Conservation (phyloP, 30 jellyfish, hydroid and myxozoan species). For the Catostylus mosaicus region DNA sequence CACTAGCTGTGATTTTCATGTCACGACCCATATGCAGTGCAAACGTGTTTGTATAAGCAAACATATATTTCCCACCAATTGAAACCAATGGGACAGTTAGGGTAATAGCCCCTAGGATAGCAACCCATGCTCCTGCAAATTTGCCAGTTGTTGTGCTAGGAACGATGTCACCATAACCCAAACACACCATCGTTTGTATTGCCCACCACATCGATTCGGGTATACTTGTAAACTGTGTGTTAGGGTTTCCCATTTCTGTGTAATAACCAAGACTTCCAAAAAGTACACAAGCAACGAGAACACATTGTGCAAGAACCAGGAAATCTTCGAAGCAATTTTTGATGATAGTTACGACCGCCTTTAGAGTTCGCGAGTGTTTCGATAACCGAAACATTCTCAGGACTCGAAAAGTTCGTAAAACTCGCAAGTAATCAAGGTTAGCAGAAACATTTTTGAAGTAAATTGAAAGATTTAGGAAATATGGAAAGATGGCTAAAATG, state of each 20-base stretch:
- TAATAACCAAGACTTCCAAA: constrained; percentile 68
- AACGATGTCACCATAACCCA: constrained; percentile 88
- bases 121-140: constrained; percentile 64
- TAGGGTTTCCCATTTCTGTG: constrained; percentile 48
- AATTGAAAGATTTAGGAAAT: constrained; percentile 22
- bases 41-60: constrained; percentile 49
- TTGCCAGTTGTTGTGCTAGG: constrained; percentile 75
- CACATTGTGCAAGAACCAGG: constrained; percentile 40
- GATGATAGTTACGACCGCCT: constrained; percentile 36
- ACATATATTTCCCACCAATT: constrained; percentile 71
- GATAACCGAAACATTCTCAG: constrained; percentile 70
- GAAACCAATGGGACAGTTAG: constrained; percentile 72
- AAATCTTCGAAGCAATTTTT: constrained; percentile 46
- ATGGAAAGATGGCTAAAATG: constrained; percentile 57
- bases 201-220: constrained; percentile 99
- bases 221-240: constrained; percentile 68
- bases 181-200: constrained; percentile 73
- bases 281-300: constrained; percentile 52
- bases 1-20: constrained; percentile 15
- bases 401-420: constrained; percentile 57
- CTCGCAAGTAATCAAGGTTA: constrained; percentile 34
- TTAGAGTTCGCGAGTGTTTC: constrained; percentile 39
- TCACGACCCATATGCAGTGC: constrained; percentile 51
- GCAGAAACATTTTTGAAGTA: constrained; percentile 3
- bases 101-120: constrained; percentile 69